Evolutionary conservation across 2,888 invertebrate species (phyloP).

Genomic region (Cantharis flavilabris): DNA sequence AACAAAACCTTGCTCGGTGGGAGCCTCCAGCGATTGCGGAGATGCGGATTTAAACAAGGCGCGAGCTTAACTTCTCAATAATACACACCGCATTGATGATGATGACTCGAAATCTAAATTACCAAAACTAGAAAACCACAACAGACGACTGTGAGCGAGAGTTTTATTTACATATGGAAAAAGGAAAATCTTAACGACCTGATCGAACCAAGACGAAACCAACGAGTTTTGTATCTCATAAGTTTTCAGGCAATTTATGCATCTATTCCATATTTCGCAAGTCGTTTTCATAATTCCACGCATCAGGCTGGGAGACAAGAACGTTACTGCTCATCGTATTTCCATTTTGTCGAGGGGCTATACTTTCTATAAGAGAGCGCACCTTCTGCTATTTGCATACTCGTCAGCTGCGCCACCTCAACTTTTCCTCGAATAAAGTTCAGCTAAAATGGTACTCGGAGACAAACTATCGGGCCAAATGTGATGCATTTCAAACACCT

Average conservation of each 20-base stretch:
- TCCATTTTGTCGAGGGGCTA: constrained; percentile 46
- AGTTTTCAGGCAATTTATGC: constrained; percentile 50
- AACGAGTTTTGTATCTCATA: not conserved
- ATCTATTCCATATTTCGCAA: constrained; percentile 58
- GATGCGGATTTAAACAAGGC: constrained; percentile 39
- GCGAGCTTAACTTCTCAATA: constrained; percentile 21
- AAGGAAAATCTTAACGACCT: not conserved
- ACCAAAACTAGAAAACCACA: not conserved
- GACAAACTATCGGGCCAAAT: constrained; percentile 55
- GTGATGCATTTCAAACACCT: constrained; percentile 54
- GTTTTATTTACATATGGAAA: not conserved
- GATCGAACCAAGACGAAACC: not conserved
- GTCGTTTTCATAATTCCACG: constrained; percentile 58
- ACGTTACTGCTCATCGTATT: constrained; percentile 53
- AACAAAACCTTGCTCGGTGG: constrained; percentile 48
- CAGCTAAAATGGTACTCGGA: constrained; percentile 54
- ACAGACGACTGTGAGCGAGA: not conserved
- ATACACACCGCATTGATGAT: constrained; percentile 14
- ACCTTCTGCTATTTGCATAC: constrained; percentile 58
- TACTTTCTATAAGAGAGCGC: constrained; percentile 36
- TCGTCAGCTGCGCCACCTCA: constrained; percentile 60
- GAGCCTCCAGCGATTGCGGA: constrained; percentile 48
- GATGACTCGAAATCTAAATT: constrained; percentile 16
- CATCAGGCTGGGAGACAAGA: constrained; percentile 54
- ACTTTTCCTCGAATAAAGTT: constrained; percentile 56